These are phyloP conservation scores for Sinopyrophorus schimmeli DNA, from an alignment of 2,888 invertebrate species.

Conservation along the genomic window DNA sequence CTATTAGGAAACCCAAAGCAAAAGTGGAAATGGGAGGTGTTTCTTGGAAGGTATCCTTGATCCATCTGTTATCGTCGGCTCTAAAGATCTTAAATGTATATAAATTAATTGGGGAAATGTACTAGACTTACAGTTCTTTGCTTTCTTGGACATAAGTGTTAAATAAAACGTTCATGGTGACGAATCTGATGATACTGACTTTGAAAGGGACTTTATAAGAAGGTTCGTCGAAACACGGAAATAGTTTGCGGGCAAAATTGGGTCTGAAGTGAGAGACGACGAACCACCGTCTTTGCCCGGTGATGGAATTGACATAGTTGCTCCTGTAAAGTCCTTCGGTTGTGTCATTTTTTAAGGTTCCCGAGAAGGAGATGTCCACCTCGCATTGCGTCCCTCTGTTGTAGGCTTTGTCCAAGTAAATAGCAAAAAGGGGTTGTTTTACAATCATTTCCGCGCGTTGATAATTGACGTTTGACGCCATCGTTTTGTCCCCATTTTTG, in stretches of 20 bases:
- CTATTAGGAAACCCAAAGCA: constrained; percentile 72
- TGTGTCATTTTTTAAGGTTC: constrained; percentile 64
- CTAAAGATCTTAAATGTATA: constrained; percentile 7
- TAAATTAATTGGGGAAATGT: too few relatives aligned
- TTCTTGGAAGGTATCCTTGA: constrained; percentile 69
- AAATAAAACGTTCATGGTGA: constrained; percentile 63
- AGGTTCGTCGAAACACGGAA: constrained; percentile 83
- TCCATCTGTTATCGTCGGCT: constrained; percentile 58
- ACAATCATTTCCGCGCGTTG: constrained; percentile 58
- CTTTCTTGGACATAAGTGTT: constrained; percentile 65
- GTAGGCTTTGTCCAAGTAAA: constrained; percentile 63
- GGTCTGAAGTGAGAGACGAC: constrained; percentile 72
- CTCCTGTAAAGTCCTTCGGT: constrained; percentile 73
- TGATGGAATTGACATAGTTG: constrained; percentile 58
- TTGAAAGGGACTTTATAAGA: constrained; percentile 73
- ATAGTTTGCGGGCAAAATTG: constrained; percentile 73
- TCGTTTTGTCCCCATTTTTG: too few relatives aligned
- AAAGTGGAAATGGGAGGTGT: constrained; percentile 79
- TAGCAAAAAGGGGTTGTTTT: constrained; percentile 65
- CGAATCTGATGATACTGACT: constrained; percentile 65
- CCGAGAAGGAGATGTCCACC: constrained; percentile 67
- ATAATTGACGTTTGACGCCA: background rate
- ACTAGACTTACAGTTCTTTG: constrained; percentile 63
- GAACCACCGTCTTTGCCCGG: constrained; percentile 57
- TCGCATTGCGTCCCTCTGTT: constrained; percentile 63